Evolutionary conservation across 2,888 invertebrate species (phyloP), one percentile per base, ranked within the genome.

Genomic region (Cinara cedri): DNA sequence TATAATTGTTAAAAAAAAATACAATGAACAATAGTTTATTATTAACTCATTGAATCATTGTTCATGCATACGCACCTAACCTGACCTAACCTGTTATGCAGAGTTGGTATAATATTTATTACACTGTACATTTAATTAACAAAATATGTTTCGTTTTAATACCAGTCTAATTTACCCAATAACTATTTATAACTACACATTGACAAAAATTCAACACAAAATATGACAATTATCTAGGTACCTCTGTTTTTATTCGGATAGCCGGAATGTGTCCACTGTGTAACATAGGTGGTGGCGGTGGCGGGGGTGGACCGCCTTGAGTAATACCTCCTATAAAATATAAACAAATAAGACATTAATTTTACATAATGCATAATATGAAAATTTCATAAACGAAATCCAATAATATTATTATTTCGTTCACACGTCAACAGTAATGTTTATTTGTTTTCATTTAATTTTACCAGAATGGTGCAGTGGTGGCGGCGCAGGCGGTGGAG

Each of bases 231-330:
- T 34, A 71, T 14, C 9, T n/a, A n/a, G 34, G 8, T 85, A 88
- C 88, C 86, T 88, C 88, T 78, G 88, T 87, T 84, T 84, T 87
- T 83, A 88, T 87, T 84, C 87, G 86, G 82, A 87, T 85, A 75
- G 86, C 83, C 82, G 88, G 88, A 84, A 88, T 85, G 82, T 85
- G 88, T 84, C 87, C 88, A 85, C 86, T 86, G 83, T 83, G 87
- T 51, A 89, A 88, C 80, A 85, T 84, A 13, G 89, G 86, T 9
- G 90, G 89, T 66, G 89, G 89, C 81, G 89, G 89, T 3, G 74
- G 74, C n/a, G 74, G 74, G 21, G 63, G 63, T 19, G 78, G 81
- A 65, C 81, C 82, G 46, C 78, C 82, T 70, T 68, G 78, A 65
- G 65, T 71, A 16, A 57, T 78, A 46, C 68, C 76, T 78, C 49